Base-by-base conservation (phyloP, 2,797 vertebrate species). In the Betta splendens region DNA sequence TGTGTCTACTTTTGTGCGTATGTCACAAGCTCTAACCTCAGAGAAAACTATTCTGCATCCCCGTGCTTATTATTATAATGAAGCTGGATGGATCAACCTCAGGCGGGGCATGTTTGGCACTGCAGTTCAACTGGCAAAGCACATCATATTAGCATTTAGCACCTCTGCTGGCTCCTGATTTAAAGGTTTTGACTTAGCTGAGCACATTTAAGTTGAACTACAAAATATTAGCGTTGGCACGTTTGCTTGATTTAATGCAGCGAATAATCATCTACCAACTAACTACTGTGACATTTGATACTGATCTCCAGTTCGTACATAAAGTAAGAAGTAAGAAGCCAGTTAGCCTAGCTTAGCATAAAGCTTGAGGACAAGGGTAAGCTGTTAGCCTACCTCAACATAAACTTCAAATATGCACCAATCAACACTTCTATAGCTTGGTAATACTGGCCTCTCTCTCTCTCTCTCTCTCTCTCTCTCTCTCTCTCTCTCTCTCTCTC, bases 91-190 rank as follows among this genome's bases (percentile, higher is more conserved):
- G 58, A 49, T 62, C 31, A 40, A 45, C 37, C 29, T 48, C 48
- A 38, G 66, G 54, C 56, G 31, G 38, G 43, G 18, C 50, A 16
- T 55, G 59, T 53, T 49, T 72, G 68, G 60, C 69, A 63, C 54
- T 2, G 26, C 10, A 20, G 54, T 38, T 48, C 47, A 54, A 53
- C 63, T 55, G 51, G 55, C 65, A 60, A 43, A 69, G 4, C 57
- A 29, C 46, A 58, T 56, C 49, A 35, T 20, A 66, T 69, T 43
- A 71, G 72, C 53, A 59, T 59, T 62, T 64, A 74, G 54, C 78
- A 63, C 63, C 57, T 77, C 64, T 44, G 69, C 7, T 60, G 66
- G 47, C 61, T 18, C 23, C 1, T 44, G 12, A 44, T 38, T 22
- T 35, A 17, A 65, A 59, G 29, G 20, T 59, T 40, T 46, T 49